Conservation (phyloP, 2,797 vertebrate species). For the Sphenodon punctatus region DNA sequence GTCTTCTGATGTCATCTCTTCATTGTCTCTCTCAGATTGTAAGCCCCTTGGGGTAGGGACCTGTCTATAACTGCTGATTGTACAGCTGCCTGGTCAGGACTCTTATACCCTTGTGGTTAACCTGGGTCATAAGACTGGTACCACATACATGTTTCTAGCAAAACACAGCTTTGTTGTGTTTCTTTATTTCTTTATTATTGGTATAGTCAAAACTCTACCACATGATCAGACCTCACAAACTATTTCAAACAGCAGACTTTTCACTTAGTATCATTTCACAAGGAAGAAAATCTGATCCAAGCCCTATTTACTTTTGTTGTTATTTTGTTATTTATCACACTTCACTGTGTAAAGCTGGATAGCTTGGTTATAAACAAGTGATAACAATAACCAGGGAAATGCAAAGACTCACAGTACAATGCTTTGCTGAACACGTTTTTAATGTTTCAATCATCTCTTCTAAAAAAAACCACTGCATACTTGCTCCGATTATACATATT, state of each 20-base stretch:
- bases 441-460: not conserved
- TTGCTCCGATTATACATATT: not conserved
- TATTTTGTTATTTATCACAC: not conserved
- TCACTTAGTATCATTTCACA: not conserved
- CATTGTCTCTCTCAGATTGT: too few species aligned
- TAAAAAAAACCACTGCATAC: not conserved
- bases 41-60: too few species aligned
- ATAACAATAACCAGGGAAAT: not conserved
- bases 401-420: not conserved
- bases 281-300: not conserved
- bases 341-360: not conserved
- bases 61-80: too few species aligned
- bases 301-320: not conserved
- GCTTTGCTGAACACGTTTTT: conserved; percentile 13
- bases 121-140: not conserved
- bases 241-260: not conserved
- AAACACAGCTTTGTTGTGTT: not conserved
- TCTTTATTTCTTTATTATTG: not conserved
- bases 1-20: too few species aligned
- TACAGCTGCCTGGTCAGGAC: not conserved
- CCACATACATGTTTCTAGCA: not conserved
- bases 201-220: not conserved
- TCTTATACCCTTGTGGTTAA: not conserved
- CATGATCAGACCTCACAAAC: not conserved
- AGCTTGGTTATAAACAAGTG: not conserved